These are phyloP conservation scores for Callyntrura guangdongensis DNA, from an alignment of 2,888 invertebrate genomes.

Conservation along the genomic window DNA sequence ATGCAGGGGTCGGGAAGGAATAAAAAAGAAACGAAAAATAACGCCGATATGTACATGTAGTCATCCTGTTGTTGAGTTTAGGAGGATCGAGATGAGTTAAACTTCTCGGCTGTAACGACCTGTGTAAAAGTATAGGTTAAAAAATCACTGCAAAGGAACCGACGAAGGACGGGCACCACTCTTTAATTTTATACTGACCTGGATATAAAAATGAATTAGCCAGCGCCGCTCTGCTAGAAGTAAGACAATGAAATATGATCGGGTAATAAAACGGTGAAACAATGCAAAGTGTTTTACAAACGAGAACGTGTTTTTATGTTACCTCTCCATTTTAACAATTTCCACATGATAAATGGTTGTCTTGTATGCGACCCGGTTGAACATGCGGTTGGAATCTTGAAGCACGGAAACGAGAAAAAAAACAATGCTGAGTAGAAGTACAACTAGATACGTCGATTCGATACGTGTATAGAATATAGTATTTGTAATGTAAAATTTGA, in stretches of 20 bases:
- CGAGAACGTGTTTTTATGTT: background rate
- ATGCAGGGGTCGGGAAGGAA: background rate
- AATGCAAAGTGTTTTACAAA: background rate
- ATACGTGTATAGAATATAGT: no score
- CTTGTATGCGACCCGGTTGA: background rate
- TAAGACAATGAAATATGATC: slow-evolving; percentile 5
- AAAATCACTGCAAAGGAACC: background rate
- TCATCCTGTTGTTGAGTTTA: background rate
- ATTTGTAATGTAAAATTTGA: no score
- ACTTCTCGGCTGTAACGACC: no score
- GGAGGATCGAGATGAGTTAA: background rate
- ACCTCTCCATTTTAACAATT: background rate
- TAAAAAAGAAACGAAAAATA: background rate
- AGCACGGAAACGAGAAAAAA: background rate
- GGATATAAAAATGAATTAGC: background rate
- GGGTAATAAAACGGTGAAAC: background rate
- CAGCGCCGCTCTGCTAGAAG: background rate
- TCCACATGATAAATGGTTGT: background rate
- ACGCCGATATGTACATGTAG: background rate
- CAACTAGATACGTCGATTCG: background rate
- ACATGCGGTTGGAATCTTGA: background rate
- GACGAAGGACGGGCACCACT: background rate
- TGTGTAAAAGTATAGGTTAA: background rate
- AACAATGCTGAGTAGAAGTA: no score
- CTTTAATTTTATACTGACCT: background rate